A percentile compares a stretch with the other conserved stretches of the same genome.
Conservation (phyloP, 1,140 invertebrate genomes). For the Mylabris phalerata region DNA sequence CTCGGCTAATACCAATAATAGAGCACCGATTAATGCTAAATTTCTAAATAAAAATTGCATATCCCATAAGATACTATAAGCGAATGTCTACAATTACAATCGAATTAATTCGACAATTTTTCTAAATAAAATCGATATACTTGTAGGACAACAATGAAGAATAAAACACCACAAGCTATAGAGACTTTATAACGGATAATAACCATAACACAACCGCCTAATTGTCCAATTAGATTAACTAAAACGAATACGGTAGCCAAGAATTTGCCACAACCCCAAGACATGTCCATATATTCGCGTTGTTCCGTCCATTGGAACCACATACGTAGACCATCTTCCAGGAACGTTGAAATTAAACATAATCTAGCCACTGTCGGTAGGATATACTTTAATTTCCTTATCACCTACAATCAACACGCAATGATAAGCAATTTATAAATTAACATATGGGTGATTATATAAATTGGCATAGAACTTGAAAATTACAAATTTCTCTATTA, state of each 20-base stretch:
- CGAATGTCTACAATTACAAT: slow-evolving; percentile 73
- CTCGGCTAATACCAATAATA: slow-evolving; percentile 91
- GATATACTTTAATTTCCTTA: slow-evolving; percentile 86
- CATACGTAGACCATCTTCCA: slow-evolving; percentile 99
- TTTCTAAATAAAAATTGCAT: slow-evolving; percentile 94
- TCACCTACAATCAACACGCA: slow-evolving; percentile 58
- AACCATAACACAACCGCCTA: slow-evolving; percentile 94
- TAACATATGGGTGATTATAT: not conserved
- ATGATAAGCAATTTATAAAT: not conserved
- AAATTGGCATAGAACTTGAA: too few species aligned
- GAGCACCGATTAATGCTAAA: slow-evolving; percentile 90
- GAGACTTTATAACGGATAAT: slow-evolving; percentile 87
- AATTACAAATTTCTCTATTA: not conserved
- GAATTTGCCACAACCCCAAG: slow-evolving; percentile 95
- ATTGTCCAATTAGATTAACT: slow-evolving; percentile 90
- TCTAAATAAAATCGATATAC: slow-evolving; percentile 43
- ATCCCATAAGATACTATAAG: slow-evolving; percentile 98
- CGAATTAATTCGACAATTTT: not conserved
- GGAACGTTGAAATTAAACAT: slow-evolving; percentile 98
- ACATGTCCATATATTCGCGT: slow-evolving; percentile 95
- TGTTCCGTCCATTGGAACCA: slow-evolving; percentile 99
- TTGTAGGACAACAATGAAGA: slow-evolving; percentile 94
- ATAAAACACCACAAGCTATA: slow-evolving; percentile 89
- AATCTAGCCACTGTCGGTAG: slow-evolving; percentile 92
- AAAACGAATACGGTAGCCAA: slow-evolving; percentile 88